phyloP scores from a whole-genome alignment of 92 coral and sea anemone species.

The Epizoanthus scotinus region DNA sequence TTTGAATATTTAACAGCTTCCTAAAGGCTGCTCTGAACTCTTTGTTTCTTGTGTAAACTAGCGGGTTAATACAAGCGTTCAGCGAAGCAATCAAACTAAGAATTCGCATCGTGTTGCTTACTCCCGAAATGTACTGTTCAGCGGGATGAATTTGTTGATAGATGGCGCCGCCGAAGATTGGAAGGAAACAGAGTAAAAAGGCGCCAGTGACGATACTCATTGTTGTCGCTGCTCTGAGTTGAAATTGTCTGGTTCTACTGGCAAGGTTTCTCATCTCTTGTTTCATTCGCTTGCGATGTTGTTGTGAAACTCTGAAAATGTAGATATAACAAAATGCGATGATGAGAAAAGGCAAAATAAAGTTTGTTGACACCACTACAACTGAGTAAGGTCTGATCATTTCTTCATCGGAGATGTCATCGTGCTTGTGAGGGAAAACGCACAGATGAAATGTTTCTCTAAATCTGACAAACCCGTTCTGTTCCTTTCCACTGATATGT shows the following conservation, averaged over 20 bases:
- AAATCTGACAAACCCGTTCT: constrained; percentile 55
- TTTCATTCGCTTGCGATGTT: constrained; percentile 48
- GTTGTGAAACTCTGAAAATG: constrained; percentile 59
- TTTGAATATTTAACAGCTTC: constrained; percentile 18
- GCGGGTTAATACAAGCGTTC: constrained; percentile 59
- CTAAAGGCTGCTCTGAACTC: constrained; percentile 67
- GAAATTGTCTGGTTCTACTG: constrained; percentile 41
- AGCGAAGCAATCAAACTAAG: constrained; percentile 46
- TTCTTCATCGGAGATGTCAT: constrained; percentile 31
- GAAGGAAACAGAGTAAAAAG: constrained; percentile 56
- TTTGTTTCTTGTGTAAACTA: constrained; percentile 57
- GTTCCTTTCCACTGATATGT: constrained; percentile 44
- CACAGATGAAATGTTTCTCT: constrained; percentile 67
- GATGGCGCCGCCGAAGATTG: constrained; percentile 52
- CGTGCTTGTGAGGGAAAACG: constrained; percentile 14
- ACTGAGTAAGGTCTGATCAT: constrained; percentile 48
- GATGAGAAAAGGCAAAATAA: constrained; percentile 49
- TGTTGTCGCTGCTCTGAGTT: constrained; percentile 54
- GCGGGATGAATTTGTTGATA: constrained; percentile 49
- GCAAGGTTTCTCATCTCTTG: constrained; percentile 44
- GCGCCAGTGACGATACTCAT: constrained; percentile 58
- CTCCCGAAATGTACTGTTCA: constrained; percentile 13
- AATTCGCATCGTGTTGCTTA: constrained; percentile 45
- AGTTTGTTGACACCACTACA: constrained; percentile 30
- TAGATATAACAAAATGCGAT: constrained; percentile 52